These are phyloP conservation scores for Hemicordylus capensis DNA, from an alignment of 2,113 vertebrate genomes.

Conservation along the genomic window DNA sequence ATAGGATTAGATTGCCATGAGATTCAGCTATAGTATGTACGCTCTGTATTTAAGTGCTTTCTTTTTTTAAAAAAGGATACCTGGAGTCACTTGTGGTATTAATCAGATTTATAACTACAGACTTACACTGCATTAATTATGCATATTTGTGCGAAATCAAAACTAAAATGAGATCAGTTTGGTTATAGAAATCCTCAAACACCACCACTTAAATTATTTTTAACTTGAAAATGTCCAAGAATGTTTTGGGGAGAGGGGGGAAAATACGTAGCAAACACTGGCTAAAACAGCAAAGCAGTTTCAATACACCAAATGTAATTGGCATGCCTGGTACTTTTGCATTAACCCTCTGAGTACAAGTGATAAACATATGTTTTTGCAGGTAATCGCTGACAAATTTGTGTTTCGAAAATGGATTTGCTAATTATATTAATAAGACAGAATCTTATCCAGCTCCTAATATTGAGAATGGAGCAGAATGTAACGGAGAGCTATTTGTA, in stretches of 20 bases:
- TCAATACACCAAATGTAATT: conserved; percentile 69
- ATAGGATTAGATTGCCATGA: conserved; percentile 12
- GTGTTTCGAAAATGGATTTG: conserved; percentile 44
- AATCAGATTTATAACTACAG: conserved; percentile 71
- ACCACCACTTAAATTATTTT: conserved; percentile 75
- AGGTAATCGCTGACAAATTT: conserved; percentile 51
- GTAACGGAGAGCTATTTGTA: conserved; percentile 16
- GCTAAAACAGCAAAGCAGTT: conserved; percentile 78
- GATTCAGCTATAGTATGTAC: conserved; percentile 70
- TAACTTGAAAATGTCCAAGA: conserved; percentile 73
- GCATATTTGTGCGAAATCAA: conserved; percentile 70
- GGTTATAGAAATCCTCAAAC: conserved; percentile 78
- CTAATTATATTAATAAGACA: conserved; percentile 20
- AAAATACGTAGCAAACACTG: conserved; percentile 64
- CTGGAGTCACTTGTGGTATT: conserved; percentile 66
- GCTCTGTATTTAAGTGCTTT: conserved; percentile 65
- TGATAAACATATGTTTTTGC: conserved; percentile 60
- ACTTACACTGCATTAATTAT: conserved; percentile 73
- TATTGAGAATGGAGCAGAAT: conserved; percentile 25
- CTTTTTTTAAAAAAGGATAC: conserved; percentile 53
- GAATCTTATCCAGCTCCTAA: conserved; percentile 39
- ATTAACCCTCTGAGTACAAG: conserved; percentile 74
- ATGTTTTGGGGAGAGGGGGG: conserved; percentile 64
- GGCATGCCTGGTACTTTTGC: conserved; percentile 80
- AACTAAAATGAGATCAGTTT: conserved; percentile 77